These are phyloP conservation scores for Lepus townsendii DNA, from an alignment of 2,797 vertebrate species.

Conservation along the genomic window DNA sequence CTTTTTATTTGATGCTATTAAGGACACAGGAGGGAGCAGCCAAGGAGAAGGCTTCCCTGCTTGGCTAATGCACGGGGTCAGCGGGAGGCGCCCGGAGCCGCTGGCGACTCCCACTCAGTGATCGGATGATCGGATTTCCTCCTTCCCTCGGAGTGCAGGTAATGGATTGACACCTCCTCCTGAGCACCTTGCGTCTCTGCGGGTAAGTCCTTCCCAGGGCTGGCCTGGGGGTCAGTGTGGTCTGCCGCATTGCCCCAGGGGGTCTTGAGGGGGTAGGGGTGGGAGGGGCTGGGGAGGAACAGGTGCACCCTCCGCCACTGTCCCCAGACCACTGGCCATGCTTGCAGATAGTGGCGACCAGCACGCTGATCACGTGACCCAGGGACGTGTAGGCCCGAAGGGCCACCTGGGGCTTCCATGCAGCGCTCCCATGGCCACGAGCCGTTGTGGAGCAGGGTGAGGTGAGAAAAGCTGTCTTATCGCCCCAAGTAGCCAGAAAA, in stretches of 20 bases:
- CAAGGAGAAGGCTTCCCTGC: slow-evolving; percentile 84
- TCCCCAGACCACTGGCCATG: background rate
- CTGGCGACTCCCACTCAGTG: slow-evolving; percentile 89
- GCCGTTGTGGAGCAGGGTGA: fast-evolving
- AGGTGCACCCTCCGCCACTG: fast-evolving
- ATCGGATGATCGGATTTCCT: slow-evolving; percentile 86
- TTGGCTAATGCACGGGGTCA: slow-evolving; percentile 87
- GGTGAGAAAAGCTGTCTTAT: background rate
- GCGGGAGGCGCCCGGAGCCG: slow-evolving; percentile 86
- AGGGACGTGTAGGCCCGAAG: background rate
- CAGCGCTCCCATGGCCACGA: no score
- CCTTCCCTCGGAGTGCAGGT: slow-evolving; percentile 87
- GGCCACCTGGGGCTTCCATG: no score
- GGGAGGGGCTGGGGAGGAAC: background rate
- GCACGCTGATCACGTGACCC: fast-evolving
- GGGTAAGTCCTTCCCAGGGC: background rate
- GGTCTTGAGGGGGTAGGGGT: background rate
- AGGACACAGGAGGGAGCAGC: slow-evolving; percentile 85
- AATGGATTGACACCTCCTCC: slow-evolving; percentile 83
- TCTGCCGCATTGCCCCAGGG: background rate
- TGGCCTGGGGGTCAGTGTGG: background rate
- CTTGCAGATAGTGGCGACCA: fast-evolving
- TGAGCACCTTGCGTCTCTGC: slow-evolving; percentile 11
- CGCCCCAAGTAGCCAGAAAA: fast-evolving
- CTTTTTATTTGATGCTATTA: slow-evolving; percentile 93